Conservation (phyloP, 2,888 invertebrate genomes). For the Ctenicera cuprea region DNA sequence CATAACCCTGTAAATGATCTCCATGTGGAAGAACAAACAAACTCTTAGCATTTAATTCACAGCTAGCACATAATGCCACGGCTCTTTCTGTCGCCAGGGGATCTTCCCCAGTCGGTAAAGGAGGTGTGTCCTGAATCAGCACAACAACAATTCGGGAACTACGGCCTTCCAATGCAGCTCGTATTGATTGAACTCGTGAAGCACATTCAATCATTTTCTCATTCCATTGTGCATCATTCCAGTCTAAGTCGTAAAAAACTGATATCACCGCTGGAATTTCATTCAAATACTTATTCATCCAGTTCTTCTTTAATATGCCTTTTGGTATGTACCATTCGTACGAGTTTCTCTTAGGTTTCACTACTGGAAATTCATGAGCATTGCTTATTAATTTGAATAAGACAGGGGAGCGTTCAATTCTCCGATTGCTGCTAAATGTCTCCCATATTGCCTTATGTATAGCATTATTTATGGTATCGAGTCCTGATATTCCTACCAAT, state of each 20-base stretch:
- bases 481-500: constrained; percentile 90
- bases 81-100: constrained; percentile 92
- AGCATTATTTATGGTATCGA: constrained; percentile 89
- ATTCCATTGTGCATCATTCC: constrained; percentile 96
- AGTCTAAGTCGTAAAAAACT: constrained; percentile 97
- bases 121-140: constrained; percentile 89
- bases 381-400: constrained; percentile 88
- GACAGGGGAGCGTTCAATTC: constrained; percentile 88
- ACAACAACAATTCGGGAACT: constrained; percentile 89
- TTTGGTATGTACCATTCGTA: constrained; percentile 97
- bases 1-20: constrained; percentile 87
- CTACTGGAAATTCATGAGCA: constrained; percentile 91
- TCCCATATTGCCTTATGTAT: constrained; percentile 96
- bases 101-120: constrained; percentile 87
- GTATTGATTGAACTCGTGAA: constrained; percentile 88
- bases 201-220: constrained; percentile 97
- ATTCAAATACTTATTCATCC: constrained; percentile 95
- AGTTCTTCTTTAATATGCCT: constrained; percentile 94
- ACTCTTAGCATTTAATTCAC: constrained; percentile 93
- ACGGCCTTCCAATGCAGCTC: constrained; percentile 83
- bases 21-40: constrained; percentile 92
- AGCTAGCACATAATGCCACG: constrained; percentile 91
- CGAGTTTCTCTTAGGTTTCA: constrained; percentile 90
- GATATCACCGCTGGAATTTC: constrained; percentile 95
- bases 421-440: constrained; percentile 88